Evolutionary conservation across 2,113 vertebrate species (phyloP), one percentile per base, ranked within the genome.

Genomic region (Galeopterus variegatus): DNA sequence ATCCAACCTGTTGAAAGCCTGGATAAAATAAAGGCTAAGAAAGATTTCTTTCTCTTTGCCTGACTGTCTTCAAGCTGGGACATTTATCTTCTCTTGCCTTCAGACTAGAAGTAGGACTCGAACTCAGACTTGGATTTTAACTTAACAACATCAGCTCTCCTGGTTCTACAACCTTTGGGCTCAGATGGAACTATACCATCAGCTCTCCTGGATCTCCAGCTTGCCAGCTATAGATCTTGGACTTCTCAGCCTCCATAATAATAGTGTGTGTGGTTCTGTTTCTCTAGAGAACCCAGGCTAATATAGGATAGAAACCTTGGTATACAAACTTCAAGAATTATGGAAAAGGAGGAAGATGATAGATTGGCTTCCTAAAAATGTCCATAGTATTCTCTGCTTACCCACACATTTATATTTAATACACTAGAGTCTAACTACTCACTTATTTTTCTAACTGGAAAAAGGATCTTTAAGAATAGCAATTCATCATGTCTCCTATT

Each of bases 271-370:
- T n/a, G 45, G 7, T 64, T 93, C 52, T 69, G 24, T 52, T 95
- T 90, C 60, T 93, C 73, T 65, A 48, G 26, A 91, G 62, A 88
- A 91, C 21, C n/a, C 62, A 94, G 45, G 54, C 52, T 86, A 90
- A 76, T 15, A 81, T 1, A 92, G 28, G 45, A 94, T 50, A 77
- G 54, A 87, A 76, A 4, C 17, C 2, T 19, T 58, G 4, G 15
- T 48, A 41, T 81, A 17, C 41, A 62, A 88, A 81, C 64, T 93
- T 91, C 65, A 84, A 82, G 65, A 92, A 84, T 36, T 73, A 94
- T 52, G 33, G 0, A 77, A 91, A 89, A 89, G 33, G 11, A 90
- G 9, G 50, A 80, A 88, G 70, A 90, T 50, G 17, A 77, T 10
- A 90, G 65, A 76, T 23, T 77, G 26, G 45, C 15, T 70, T 84